phyloP scores from a whole-genome alignment of 2,797 vertebrate genomes.

The Corythornis leucogaster region DNA sequence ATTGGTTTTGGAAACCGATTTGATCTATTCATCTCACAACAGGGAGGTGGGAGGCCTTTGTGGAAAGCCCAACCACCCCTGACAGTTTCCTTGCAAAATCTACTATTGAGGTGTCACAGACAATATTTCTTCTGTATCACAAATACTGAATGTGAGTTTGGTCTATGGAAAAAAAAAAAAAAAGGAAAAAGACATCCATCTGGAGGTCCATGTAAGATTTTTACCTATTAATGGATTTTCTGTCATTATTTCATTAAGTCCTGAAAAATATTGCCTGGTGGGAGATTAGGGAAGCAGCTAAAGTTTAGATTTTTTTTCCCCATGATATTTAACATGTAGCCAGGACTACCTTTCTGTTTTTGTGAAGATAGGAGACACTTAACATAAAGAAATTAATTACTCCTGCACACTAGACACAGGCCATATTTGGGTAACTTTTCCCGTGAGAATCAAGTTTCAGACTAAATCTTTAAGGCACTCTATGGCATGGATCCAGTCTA shows the following conservation, averaged over 20 bases:
- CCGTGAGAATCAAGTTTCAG: constrained; percentile 16
- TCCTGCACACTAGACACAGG: neutral
- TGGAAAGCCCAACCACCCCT: neutral
- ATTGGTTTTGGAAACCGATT: neutral
- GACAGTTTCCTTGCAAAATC: neutral
- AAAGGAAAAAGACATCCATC: neutral
- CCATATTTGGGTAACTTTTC: constrained; percentile 52
- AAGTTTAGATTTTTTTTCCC: neutral
- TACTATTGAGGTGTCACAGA: neutral
- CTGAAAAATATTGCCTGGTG: neutral
- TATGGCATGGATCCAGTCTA: constrained; percentile 19
- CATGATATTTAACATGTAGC: neutral
- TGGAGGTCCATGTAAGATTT: neutral
- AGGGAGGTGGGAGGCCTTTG: neutral
- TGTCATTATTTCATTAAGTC: neutral
- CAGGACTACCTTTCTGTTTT: constrained; percentile 19
- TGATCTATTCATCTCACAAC: neutral
- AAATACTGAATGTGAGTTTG: neutral
- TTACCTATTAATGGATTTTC: neutral
- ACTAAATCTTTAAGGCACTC: neutral
- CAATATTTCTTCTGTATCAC: neutral
- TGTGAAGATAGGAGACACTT: neutral
- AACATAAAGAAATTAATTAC: neutral
- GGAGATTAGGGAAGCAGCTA: neutral
- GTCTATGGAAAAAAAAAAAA: neutral